Percentiles rank a stretch among this genome's conserved stretches.
Evolutionary conservation across 1,140 invertebrate species (phyloP).

Genomic region (Dufourea novaeangliae): DNA sequence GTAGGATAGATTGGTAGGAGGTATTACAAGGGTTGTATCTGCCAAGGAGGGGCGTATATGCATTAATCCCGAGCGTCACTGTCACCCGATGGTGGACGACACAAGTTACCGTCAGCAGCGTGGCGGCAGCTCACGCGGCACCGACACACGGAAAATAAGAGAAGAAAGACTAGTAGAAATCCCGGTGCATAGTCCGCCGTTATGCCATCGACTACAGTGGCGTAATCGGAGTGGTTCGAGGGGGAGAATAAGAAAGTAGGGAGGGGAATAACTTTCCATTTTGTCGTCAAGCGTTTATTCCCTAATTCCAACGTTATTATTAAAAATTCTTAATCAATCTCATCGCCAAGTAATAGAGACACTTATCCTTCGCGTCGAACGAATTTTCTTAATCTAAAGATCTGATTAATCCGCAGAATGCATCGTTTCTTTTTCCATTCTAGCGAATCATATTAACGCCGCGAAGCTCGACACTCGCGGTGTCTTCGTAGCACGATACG

Average conservation of each 20-base stretch:
- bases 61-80: neutral
- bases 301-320: neutral
- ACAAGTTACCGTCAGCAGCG: neutral
- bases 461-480: too few species aligned
- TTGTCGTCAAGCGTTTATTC: neutral
- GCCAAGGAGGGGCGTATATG: too few species aligned
- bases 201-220: slow-evolving; percentile 37
- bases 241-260: neutral
- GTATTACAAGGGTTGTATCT: too few species aligned
- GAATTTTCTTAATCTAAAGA: too few species aligned
- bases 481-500: too few species aligned
- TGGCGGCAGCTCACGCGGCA: neutral
- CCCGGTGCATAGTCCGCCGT: slow-evolving; percentile 19
- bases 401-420: too few species aligned
- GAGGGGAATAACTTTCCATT: slow-evolving; percentile 9
- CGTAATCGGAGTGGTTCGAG: neutral
- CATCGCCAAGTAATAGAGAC: too few species aligned
- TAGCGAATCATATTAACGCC: too few species aligned
- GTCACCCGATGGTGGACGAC: neutral
- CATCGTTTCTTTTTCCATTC: too few species aligned
- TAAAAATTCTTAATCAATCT: neutral
- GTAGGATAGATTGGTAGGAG: too few species aligned
- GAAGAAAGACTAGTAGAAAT: slow-evolving; percentile 42
- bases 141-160: slow-evolving; percentile 27
- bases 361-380: too few species aligned